These are phyloP conservation scores for Pollachius pollachius DNA, from an alignment of 2,113 vertebrate species.

Conservation along the genomic window DNA sequence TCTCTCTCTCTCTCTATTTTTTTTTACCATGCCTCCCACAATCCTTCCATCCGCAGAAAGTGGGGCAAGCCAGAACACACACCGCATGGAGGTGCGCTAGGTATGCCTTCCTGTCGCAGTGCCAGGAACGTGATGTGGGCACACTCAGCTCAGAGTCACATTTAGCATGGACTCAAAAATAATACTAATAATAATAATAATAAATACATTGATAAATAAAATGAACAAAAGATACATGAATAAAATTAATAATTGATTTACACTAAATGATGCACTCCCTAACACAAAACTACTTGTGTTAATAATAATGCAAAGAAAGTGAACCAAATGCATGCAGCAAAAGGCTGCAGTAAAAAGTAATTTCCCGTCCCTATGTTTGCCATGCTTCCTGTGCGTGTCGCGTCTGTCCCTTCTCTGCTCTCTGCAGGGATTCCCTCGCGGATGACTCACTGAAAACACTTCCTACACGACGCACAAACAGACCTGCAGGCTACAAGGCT, in stretches of 20 bases:
- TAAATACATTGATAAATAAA: too few relatives aligned
- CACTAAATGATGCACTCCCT: too few relatives aligned
- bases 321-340: too few relatives aligned
- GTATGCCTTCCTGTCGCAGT: not conserved
- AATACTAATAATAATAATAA: too few relatives aligned
- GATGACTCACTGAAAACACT: conserved; percentile 81
- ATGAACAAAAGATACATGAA: too few relatives aligned
- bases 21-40: not conserved
- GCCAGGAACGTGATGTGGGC: not conserved
- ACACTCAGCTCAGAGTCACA: not conserved
- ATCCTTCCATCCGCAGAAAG: not conserved
- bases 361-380: not conserved
- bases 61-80: not conserved
- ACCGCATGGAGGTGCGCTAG: not conserved
- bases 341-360: not conserved
- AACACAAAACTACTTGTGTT: too few relatives aligned
- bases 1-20: conserved; percentile 12
- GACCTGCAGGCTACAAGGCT: conserved; percentile 58
- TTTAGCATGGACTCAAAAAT: not conserved
- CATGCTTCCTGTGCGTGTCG: conserved; percentile 42
- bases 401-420: conserved; percentile 59
- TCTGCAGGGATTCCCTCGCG: conserved; percentile 83
- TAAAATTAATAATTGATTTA: too few relatives aligned
- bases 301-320: too few relatives aligned
- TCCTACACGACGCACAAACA: conserved; percentile 72